These are phyloP conservation scores for Erynnis tages DNA, from an alignment of 2,888 invertebrate genomes.

Conservation along the genomic window DNA sequence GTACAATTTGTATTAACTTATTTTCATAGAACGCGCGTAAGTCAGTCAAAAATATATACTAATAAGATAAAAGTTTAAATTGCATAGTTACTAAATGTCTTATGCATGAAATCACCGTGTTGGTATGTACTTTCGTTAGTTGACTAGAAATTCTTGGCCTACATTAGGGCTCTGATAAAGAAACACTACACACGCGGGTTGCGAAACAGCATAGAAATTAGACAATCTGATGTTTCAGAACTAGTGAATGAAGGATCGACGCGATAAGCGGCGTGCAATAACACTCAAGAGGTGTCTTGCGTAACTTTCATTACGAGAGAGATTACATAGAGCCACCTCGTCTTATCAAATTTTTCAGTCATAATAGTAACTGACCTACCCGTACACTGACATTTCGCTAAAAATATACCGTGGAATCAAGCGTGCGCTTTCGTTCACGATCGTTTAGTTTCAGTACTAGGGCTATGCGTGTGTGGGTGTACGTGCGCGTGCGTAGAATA, in stretches of 20 bases:
- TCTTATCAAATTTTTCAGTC: conserved; percentile 48
- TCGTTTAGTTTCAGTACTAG: conserved; percentile 52
- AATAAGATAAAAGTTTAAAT: no score
- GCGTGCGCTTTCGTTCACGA: conserved; percentile 69
- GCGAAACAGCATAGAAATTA: conserved; percentile 4
- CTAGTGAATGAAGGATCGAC: conserved; percentile 23
- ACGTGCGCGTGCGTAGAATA: conserved; percentile 42
- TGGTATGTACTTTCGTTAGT: conserved; percentile 9
- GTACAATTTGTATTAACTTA: no score
- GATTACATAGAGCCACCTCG: conserved; percentile 23
- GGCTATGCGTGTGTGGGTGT: conserved; percentile 42
- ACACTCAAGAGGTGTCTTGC: conserved; percentile 26
- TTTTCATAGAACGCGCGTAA: no score
- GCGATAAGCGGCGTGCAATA: conserved; percentile 20
- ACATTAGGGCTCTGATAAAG: conserved; percentile 18
- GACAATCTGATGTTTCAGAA: conserved; percentile 16
- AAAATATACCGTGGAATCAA: conserved; percentile 63
- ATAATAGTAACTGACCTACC: conserved; percentile 76
- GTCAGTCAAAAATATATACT: no score
- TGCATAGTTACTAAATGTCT: neutral
- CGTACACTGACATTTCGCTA: conserved; percentile 65
- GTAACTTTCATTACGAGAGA: conserved; percentile 34
- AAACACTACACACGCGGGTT: neutral
- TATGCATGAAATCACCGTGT: neutral
- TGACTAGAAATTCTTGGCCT: conserved; percentile 18